Evolutionary conservation across 1,140 invertebrate species (phyloP).

Genomic region (Platorchestia sp.): DNA sequence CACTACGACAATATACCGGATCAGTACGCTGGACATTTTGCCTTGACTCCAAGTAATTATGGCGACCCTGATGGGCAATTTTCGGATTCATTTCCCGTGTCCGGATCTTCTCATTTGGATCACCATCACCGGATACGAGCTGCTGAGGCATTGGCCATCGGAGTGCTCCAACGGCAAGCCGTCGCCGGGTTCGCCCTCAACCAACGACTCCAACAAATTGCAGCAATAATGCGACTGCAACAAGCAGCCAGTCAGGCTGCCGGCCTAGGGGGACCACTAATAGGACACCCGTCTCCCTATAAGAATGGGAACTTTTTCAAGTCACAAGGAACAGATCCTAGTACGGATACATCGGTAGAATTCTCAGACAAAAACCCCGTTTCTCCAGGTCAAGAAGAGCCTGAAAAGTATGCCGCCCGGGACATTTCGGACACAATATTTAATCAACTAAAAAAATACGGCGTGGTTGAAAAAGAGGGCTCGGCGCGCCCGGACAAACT

Average conservation of each 20-base stretch:
- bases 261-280: neutral
- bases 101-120: neutral
- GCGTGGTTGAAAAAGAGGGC: neutral
- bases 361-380: neutral
- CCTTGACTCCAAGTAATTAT: neutral
- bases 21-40: neutral
- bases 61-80: neutral
- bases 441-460: neutral
- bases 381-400: neutral
- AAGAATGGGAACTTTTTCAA: neutral
- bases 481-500: neutral
- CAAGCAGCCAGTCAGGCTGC: neutral
- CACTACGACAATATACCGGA: neutral
- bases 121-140: neutral
- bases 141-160: neutral
- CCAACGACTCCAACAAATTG: conserved; percentile 21
- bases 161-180: neutral
- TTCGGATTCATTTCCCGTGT: neutral
- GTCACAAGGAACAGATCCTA: neutral
- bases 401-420: neutral
- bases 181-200: neutral
- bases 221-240: neutral
- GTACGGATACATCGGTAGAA: neutral
- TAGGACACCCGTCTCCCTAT: neutral
- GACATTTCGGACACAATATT: neutral